Base-by-base conservation (phyloP, 2,888 invertebrate genomes). In the Nudaria mundana region DNA sequence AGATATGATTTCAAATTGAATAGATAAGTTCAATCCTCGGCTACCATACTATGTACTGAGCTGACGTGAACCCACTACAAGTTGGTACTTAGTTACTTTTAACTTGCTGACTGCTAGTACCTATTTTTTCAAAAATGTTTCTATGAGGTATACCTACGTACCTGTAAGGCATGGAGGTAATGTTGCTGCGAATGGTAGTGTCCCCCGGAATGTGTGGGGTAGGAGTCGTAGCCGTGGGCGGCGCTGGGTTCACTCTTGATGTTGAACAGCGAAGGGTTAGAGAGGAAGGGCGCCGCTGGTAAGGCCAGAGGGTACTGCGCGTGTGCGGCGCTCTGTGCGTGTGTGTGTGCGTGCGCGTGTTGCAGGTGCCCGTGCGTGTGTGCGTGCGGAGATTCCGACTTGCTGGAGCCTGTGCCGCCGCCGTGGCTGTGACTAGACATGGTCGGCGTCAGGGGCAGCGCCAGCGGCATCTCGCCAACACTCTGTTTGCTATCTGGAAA, bases 161-260 rank as follows among this genome's bases (percentile, higher is more conserved):
- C 81, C 75, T 86, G 86, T 47, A 91, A 74, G 16, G 91, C 90
- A 65, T 91, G 91, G 52, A 91, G 71, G 63, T 91, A 91, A 62
- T 91, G 91, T 38, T 82, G 89, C 52, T 91, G 91, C 41, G 76
- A 77, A 75, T 81, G 85, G 66, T 79, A 83, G 56, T 76, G 83
- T 41, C 55, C 54, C 30, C 53, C 52, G 43, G 76, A 59, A 64
- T 77, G 76, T 46, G 72, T 56, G 38, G 73, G 51, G 67, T 79
- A 81, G 22, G 62, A 63, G 51, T 78, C 81, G 67, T 77, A 83
- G 37, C 63, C 61, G 48, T 59, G 47, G 46, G 75, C 62, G 39
- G 73, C 68, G 61, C 66, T 73, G 39, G 83, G 88, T 71, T 84
- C 84, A 71, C 81, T 85, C 74, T 86, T 89, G 74, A 86, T 84